These are phyloP conservation scores for Penaeus indicus DNA, from an alignment of 1,140 invertebrate genomes.

Conservation along the genomic window DNA sequence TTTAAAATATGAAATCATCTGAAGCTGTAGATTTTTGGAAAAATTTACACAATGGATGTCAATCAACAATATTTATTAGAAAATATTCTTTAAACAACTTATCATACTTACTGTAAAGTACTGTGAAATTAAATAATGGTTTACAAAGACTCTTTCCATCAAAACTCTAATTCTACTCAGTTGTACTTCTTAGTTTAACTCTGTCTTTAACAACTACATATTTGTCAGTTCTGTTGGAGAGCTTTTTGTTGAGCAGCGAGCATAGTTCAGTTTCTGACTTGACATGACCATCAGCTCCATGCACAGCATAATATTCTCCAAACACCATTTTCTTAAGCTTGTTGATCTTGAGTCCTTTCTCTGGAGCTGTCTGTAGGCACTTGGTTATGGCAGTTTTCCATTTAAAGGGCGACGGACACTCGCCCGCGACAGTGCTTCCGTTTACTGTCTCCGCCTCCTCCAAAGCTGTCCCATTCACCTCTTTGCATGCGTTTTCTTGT, in stretches of 20 bases:
- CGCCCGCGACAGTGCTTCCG: neutral
- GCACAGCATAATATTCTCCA: neutral
- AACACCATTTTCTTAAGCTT: neutral
- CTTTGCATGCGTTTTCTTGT: neutral
- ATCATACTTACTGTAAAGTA: too few species aligned
- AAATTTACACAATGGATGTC: too few species aligned
- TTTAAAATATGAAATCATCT: too few species aligned
- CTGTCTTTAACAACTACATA: neutral
- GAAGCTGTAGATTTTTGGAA: too few species aligned
- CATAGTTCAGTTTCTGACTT: neutral
- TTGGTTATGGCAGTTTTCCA: neutral
- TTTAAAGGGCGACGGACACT: neutral
- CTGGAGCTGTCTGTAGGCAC: neutral
- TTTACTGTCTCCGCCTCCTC: neutral
- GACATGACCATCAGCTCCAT: neutral
- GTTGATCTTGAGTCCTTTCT: constrained; percentile 3
- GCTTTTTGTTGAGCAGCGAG: neutral
- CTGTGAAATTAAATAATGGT: too few species aligned
- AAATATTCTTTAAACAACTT: too few species aligned
- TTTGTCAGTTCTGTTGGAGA: neutral
- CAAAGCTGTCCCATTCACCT: neutral
- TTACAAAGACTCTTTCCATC: too few species aligned
- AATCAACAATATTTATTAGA: too few species aligned
- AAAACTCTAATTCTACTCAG: neutral
- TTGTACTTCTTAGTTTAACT: neutral